Evolutionary conservation across 1,140 invertebrate species (phyloP).

Genomic region (Hypothenemus hampei): DNA sequence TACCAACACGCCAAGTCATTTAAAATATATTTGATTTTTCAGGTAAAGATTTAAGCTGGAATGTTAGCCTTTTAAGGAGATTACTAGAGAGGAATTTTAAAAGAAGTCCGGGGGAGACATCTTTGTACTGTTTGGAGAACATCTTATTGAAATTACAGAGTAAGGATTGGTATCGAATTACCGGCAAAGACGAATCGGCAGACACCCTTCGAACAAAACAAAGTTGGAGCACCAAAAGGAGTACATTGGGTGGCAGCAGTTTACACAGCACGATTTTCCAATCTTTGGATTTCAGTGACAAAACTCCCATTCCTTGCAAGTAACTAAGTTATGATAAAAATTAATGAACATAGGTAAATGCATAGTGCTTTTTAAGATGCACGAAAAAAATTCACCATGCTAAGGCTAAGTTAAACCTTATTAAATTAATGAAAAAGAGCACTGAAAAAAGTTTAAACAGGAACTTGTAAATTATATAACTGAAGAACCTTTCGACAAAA

Average conservation of each 20-base stretch:
- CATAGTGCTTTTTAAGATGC: slow-evolving; percentile 5
- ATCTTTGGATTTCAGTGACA: not conserved
- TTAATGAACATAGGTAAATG: no score
- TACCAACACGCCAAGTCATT: not conserved
- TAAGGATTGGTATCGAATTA: not conserved
- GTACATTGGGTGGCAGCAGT: not conserved
- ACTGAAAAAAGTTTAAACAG: not conserved
- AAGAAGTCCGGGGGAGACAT: slow-evolving; percentile 6
- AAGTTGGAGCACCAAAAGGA: slow-evolving; percentile 3
- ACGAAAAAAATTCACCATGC: not conserved
- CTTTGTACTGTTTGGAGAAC: slow-evolving; percentile 1
- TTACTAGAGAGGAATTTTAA: slow-evolving; percentile 7
- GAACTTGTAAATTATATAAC: not conserved
- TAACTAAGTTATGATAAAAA: no score
- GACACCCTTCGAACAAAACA: slow-evolving; percentile 1
- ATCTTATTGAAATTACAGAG: slow-evolving; percentile 1
- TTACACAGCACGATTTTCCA: not conserved
- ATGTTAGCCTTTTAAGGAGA: not conserved
- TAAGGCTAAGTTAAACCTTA: no score
- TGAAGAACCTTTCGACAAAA: not conserved
- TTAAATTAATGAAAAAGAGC: no score
- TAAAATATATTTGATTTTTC: not conserved
- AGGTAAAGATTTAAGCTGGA: slow-evolving; percentile 4
- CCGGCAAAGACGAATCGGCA: not conserved
- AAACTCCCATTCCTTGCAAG: not conserved